A percentile compares a stretch with the other conserved stretches of the same genome.
Conservation (phyloP, 2,888 invertebrate species). For the Andrena praecox region DNA sequence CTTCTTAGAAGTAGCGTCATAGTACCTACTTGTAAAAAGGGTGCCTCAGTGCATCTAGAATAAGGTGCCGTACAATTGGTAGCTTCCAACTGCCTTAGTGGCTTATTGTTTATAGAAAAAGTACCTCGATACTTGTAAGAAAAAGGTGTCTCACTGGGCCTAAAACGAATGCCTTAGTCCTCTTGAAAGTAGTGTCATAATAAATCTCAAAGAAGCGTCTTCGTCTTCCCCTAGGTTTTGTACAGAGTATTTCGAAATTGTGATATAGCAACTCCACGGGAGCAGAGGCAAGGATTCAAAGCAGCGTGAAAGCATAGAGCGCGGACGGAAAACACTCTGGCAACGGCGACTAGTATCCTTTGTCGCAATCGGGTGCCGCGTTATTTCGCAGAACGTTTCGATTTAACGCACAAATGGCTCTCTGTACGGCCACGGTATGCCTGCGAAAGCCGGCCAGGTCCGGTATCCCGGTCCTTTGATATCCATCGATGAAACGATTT, state of each 20-base stretch:
- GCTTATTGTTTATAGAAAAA: too few species aligned
- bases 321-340: slow-evolving; percentile 44
- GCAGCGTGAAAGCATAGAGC: slow-evolving; percentile 34
- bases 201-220: too few species aligned
- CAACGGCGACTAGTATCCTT: slow-evolving; percentile 71
- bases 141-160: too few species aligned
- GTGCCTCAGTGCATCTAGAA: too few species aligned
- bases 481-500: slow-evolving; percentile 76
- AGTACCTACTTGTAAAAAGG: too few species aligned
- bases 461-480: slow-evolving; percentile 74
- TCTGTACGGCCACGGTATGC: slow-evolving; percentile 66
- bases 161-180: too few species aligned
- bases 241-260: neutral
- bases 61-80: too few species aligned
- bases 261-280: neutral
- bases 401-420: slow-evolving; percentile 75
- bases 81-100: too few species aligned
- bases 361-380: slow-evolving; percentile 68
- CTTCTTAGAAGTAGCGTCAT: too few species aligned
- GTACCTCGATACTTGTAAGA: too few species aligned
- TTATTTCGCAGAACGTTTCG: slow-evolving; percentile 74
- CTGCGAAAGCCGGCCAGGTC: slow-evolving; percentile 63
- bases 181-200: too few species aligned
- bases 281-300: slow-evolving; percentile 43
- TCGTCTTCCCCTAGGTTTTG: too few species aligned